Percentiles rank a stretch among this genome's conserved stretches.
Evolutionary conservation across 92 coral and sea anemone species (phyloP).

Genomic region (Anthopleura xanthogrammica): DNA sequence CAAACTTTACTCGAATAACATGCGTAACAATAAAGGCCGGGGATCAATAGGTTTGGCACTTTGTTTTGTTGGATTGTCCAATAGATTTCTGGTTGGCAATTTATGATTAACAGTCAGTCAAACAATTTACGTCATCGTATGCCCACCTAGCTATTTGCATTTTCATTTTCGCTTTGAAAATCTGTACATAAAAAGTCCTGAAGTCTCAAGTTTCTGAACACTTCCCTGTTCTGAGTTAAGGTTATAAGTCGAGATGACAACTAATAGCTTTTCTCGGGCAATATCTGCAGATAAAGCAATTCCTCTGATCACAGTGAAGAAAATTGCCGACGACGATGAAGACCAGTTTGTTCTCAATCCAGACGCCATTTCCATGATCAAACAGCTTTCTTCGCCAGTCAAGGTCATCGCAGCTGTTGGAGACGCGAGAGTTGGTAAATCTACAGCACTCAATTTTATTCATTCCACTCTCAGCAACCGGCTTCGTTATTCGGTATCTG

Average conservation of each 20-base stretch:
- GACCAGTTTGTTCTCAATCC: constrained; percentile 10
- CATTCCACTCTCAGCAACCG: constrained; percentile 15
- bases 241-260: neutral
- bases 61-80: no score
- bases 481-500: neutral
- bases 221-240: neutral
- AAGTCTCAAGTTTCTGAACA: neutral
- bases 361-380: constrained; percentile 19
- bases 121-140: no score
- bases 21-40: no score
- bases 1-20: no score
- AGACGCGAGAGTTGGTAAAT: constrained; percentile 56
- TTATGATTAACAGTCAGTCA: no score
- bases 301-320: neutral
- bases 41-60: no score
- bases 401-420: constrained; percentile 48
- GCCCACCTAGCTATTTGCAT: no score
- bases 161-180: no score
- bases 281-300: neutral
- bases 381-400: constrained; percentile 28
- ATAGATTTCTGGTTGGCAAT: no score
- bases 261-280: neutral
- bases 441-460: constrained; percentile 33
- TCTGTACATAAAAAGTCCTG: neutral
- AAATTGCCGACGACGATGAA: neutral